Percentiles rank a stretch among this genome's conserved stretches.
Conservation (phyloP, 2,113 vertebrate genomes). For the Lampris incognitus region DNA sequence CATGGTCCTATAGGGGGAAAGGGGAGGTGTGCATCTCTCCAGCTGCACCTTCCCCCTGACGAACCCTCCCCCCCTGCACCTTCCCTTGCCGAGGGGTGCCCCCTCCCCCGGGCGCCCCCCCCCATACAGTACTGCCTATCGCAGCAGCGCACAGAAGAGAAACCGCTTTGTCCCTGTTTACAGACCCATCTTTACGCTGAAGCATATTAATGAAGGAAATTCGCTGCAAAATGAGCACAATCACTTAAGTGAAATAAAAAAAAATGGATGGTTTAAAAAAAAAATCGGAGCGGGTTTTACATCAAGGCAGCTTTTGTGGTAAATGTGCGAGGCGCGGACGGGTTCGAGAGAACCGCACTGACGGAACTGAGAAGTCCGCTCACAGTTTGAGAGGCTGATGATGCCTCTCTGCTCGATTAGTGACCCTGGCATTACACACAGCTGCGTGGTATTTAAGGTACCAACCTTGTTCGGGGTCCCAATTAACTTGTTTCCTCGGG, state of each 20-base stretch:
- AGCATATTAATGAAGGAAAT: not conserved
- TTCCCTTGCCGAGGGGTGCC: too few species aligned
- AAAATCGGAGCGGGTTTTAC: too few species aligned
- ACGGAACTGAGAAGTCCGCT: too few species aligned
- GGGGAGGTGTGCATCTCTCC: conserved; percentile 43
- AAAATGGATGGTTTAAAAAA: too few species aligned
- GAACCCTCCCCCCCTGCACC: not conserved
- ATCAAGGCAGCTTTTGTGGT: too few species aligned
- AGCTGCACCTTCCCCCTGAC: conserved; percentile 44
- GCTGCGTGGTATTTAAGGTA: conserved; percentile 47
- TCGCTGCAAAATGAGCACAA: not conserved
- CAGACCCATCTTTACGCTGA: not conserved
- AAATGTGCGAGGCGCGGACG: too few species aligned
- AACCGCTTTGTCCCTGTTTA: conserved; percentile 11
- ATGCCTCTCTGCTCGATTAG: not conserved
- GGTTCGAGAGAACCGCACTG: too few species aligned
- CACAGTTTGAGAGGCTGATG: not conserved
- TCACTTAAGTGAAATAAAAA: not conserved
- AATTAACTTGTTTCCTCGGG: conserved; percentile 97
- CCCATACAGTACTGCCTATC: conserved; percentile 9
- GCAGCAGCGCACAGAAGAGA: conserved; percentile 42
- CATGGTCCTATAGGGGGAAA: conserved; percentile 6
- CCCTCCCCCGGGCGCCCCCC: not conserved
- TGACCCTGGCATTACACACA: not conserved
- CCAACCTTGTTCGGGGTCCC: conserved; percentile 97